Base-by-base conservation (phyloP, 2,888 invertebrate species). In the Agriopis leucophaearia region DNA sequence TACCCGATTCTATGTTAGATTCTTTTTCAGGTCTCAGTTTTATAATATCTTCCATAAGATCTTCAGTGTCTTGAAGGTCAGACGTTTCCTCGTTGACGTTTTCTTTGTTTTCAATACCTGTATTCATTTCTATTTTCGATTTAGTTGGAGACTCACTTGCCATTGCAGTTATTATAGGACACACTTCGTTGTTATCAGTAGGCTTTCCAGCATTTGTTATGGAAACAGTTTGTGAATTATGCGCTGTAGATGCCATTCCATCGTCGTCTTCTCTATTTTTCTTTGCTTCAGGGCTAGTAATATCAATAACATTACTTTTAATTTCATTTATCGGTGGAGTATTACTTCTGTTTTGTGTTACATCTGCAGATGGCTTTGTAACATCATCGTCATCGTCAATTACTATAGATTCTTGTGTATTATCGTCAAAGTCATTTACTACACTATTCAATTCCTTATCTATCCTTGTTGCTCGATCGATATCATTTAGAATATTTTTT, bases 311-410 rank as follows among this genome's bases (percentile, higher is more conserved):
- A 48, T 59, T 35, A 27, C 6, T 7, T 16, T 51, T 35, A 13
- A n/a, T 42, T 50, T n/a, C 18, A 55, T 55, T 35, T 9, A 12
- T 16, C 8, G 2, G 8, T 27, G 40, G 16, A 48, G 40, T 40
- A 16, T 38, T 8, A 40, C 58, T 48, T 58, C 36, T 12, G 12
- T 36, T 7, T 16, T 47, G 10, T 8, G 15, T 2, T 56, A 12
- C 35, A 36, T 47, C 42, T 47, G 13, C n/a, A 38, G 10, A 16
- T 3, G 18, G 51, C 38, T 16, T 18, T 8, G 38, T 16, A 36
- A 56, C 51, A 13, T 62, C 48, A 54, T 70, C 65, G 15, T 71
- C 69, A 48, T 74, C 72, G 42, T 77, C 67, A 35, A 73, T 57
- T 0, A 74, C 40, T 40, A 70, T 72, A 50, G 72, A 56, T 56